These are phyloP conservation scores for Oreonectes daqikongensis DNA, from an alignment of 2,797 vertebrate species.

Conservation along the genomic window DNA sequence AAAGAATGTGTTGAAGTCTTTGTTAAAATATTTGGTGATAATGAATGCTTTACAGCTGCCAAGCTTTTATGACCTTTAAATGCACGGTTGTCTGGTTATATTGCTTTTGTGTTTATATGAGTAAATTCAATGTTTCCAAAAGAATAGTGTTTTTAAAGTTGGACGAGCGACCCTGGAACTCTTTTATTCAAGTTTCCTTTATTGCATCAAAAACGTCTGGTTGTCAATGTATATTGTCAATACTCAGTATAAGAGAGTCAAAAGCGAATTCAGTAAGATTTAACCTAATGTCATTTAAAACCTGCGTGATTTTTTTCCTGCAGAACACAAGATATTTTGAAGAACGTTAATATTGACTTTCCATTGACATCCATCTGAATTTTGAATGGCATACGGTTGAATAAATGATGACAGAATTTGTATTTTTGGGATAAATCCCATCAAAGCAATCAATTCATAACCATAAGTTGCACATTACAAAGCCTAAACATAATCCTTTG, in stretches of 20 bases:
- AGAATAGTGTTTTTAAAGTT: not conserved
- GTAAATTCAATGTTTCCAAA: not conserved
- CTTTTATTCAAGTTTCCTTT: not conserved
- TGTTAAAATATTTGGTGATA: conserved; percentile 9
- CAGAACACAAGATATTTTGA: too few relatives aligned
- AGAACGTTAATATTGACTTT: too few relatives aligned
- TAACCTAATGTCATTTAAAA: too few relatives aligned
- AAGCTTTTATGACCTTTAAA: not conserved
- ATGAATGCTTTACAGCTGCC: not conserved
- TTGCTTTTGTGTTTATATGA: not conserved
- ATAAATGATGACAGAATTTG: too few relatives aligned
- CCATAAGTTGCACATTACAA: not conserved
- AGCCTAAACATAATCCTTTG: not conserved
- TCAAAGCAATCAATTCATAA: not conserved
- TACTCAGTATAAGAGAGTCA: not conserved
- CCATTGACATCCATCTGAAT: too few relatives aligned
- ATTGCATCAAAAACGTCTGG: not conserved
- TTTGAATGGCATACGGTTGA: too few relatives aligned
- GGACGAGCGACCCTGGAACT: not conserved
- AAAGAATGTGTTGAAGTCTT: not conserved
- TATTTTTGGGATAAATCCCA: too few relatives aligned
- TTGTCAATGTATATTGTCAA: not conserved
- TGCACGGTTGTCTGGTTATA: not conserved
- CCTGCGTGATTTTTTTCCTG: too few relatives aligned
- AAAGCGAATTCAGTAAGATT: not conserved